Conservation (phyloP, 2,797 vertebrate genomes). For the Okamejei kenojei region DNA sequence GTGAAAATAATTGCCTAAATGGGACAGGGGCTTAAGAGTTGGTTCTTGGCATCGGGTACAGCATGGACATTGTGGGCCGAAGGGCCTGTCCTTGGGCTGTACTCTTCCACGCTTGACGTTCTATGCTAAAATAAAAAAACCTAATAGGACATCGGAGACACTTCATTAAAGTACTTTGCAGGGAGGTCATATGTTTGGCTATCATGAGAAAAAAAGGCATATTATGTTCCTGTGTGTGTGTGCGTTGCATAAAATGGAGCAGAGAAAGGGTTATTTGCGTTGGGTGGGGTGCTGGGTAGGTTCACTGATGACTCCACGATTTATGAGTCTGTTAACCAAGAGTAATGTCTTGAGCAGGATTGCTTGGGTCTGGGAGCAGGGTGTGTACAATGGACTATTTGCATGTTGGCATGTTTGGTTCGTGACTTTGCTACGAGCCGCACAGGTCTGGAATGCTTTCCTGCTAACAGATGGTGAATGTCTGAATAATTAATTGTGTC, state of each 20-base stretch:
- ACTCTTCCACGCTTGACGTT: too few relatives aligned
- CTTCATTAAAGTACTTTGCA: background rate
- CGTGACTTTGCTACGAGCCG: constrained; percentile 24
- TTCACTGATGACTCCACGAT: background rate
- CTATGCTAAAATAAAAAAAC: too few relatives aligned
- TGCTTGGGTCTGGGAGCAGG: constrained; percentile 11
- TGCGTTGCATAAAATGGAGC: background rate
- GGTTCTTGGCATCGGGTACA: too few relatives aligned
- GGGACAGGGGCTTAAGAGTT: too few relatives aligned
- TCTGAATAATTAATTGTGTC: constrained; percentile 35
- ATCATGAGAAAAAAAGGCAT: too few relatives aligned
- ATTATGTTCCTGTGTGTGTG: too few relatives aligned
- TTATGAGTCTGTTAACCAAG: constrained; percentile 2
- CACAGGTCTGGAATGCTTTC: constrained; percentile 32
- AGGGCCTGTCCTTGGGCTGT: too few relatives aligned
- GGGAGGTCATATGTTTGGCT: too few relatives aligned
- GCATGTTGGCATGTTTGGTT: constrained; percentile 34
- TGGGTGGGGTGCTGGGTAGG: background rate
- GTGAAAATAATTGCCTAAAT: too few relatives aligned
- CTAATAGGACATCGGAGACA: too few relatives aligned
- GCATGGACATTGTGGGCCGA: too few relatives aligned
- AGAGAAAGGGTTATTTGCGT: constrained; percentile 3
- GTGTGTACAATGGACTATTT: constrained; percentile 30
- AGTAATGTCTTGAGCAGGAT: constrained; percentile 19
- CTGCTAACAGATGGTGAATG: constrained; percentile 21